A percentile compares a stretch with the other conserved stretches of the same genome.
Conservation (phyloP, 2,113 vertebrate genomes). For the Mesembrinibis cayennensis region DNA sequence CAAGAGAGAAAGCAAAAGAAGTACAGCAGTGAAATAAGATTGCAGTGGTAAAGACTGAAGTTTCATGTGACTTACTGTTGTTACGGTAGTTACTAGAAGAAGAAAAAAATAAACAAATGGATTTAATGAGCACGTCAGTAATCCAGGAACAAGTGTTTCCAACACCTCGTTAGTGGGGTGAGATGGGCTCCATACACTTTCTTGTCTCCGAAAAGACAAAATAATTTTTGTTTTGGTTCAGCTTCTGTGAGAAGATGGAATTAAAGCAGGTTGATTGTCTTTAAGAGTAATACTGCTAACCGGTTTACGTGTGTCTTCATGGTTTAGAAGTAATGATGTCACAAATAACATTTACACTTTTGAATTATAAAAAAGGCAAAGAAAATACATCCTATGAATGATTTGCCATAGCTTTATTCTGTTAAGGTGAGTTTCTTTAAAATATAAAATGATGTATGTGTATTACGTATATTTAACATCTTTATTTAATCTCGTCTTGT, state of each 20-base stretch:
- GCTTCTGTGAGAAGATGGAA: conserved; percentile 16
- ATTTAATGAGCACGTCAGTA: conserved; percentile 43
- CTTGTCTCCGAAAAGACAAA: background rate
- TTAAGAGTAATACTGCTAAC: conserved; percentile 3
- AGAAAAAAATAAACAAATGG: background rate
- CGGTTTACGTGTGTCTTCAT: conserved; percentile 26
- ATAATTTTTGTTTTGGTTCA: conserved; percentile 25
- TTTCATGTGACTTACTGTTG: conserved; percentile 44
- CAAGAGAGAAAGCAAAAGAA: conserved; percentile 45
- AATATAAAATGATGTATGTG: background rate
- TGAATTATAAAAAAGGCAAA: conserved; percentile 20
- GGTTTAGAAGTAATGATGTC: conserved; percentile 36
- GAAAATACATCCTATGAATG: background rate
- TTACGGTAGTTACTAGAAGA: conserved; percentile 41
- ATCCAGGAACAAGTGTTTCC: background rate
- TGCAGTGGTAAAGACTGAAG: background rate
- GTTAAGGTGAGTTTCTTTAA: conserved; percentile 20
- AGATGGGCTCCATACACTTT: background rate
- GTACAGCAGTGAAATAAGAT: conserved; percentile 10
- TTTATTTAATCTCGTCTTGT: background rate
- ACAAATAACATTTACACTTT: background rate
- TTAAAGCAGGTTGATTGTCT: conserved; percentile 13
- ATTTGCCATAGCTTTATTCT: background rate
- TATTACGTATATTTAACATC: background rate
- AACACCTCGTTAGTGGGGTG: conserved; percentile 10